Conservation (phyloP, 2,888 invertebrate genomes). For the Metellina segmentata region DNA sequence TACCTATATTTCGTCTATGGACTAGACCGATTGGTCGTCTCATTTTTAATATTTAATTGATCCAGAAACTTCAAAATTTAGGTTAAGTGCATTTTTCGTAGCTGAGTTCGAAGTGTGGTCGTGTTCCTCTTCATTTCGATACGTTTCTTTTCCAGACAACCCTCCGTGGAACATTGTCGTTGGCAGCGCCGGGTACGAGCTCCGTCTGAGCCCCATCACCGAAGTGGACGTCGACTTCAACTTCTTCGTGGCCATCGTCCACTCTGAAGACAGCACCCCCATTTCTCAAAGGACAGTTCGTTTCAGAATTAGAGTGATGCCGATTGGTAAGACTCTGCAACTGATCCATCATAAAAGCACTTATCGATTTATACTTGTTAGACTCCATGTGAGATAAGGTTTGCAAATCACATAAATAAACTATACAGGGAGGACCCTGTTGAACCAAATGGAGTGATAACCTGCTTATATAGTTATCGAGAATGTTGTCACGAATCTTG, state of each 20-base stretch:
- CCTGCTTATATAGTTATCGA: too few relatives aligned
- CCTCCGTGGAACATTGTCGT: slow-evolving; percentile 58
- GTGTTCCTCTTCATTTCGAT: not conserved
- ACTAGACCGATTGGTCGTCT: not conserved
- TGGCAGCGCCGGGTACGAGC: slow-evolving; percentile 48
- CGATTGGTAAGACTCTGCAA: not conserved
- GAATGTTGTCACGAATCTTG: too few relatives aligned
- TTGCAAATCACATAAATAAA: too few relatives aligned
- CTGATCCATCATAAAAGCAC: too few relatives aligned
- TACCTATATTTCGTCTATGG: too few relatives aligned
- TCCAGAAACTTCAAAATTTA: not conserved
- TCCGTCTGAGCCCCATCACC: slow-evolving; percentile 59
- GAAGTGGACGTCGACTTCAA: slow-evolving; percentile 59
- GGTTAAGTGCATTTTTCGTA: not conserved
- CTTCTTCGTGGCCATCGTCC: slow-evolving; percentile 29
- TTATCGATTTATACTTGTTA: too few relatives aligned
- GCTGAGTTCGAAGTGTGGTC: not conserved
- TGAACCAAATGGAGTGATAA: too few relatives aligned
- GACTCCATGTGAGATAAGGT: too few relatives aligned
- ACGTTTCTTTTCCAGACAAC: slow-evolving; percentile 5
- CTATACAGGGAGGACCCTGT: too few relatives aligned
- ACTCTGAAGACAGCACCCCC: not conserved
- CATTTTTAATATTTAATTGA: not conserved
- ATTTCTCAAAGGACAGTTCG: not conserved
- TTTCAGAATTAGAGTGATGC: slow-evolving; percentile 15